Evolutionary conservation across 2,797 vertebrate species (phyloP), one percentile per base, ranked within the genome.

Genomic region (Chanos chanos): DNA sequence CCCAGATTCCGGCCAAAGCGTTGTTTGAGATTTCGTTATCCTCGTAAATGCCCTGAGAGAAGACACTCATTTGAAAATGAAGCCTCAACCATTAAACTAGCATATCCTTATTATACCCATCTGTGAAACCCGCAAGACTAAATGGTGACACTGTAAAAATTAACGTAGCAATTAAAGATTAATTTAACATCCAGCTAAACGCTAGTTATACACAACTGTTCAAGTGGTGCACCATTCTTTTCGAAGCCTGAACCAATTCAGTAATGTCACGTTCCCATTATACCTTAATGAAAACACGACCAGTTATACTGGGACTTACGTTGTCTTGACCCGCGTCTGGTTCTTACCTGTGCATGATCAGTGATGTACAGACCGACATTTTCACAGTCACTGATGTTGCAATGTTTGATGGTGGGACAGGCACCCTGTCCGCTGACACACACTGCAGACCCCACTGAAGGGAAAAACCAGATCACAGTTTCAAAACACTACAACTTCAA

Each of bases 21-120:
- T 99, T 99, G 89, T 99, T 99, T 73, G 95, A 98, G 85, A 99
- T 99, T 87, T 99, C 97, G 59, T 99, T 99, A 89, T 99, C 97
- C 83, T 99, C 97, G 47, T 99, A 99, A 83, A 98, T 96, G 76
- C 97, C 97, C 97, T 75, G 48, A 19, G 51, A 61, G 27, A 64
- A 54, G 56, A 25, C n/a, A 47, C 25, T 61, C 13, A 25, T 1
- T 18, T 5, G 2, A 41, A 55, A 2, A 49, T 6, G 15, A 47
- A 7, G 16, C 0, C 0, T 1, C 7, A 25, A 8, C 15, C 19
- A 30, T 30, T 2, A 25, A 16, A 19, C 37, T 1, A 3, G 16
- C 37, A 1, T n/a, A n/a, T n/a, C n/a, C n/a, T n/a, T n/a, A n/a
- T n/a, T n/a, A n/a, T n/a, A n/a, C n/a, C n/a, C n/a, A n/a, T n/a